Evolutionary conservation across 2,113 vertebrate genomes (phyloP), one percentile per base, ranked within the genome.

Genomic region (Clarias magur): DNA sequence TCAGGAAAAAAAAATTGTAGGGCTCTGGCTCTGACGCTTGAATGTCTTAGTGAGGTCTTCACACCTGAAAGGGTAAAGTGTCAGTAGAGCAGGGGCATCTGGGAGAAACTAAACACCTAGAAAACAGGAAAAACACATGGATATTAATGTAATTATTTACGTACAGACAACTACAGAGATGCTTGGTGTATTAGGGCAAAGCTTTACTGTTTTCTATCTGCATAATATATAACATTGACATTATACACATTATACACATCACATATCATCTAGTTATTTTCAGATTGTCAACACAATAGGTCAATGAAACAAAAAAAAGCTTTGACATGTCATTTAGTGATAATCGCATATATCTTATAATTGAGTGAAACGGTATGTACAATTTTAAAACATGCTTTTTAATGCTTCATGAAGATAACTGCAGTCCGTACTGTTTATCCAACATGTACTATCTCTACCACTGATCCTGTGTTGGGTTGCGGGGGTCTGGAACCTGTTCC

Each of bases 101-200:
- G 30, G 63, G 30, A 80, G 62, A 68, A 72, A 67, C 70, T 83
- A 89, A 79, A 89, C 83, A 80, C 89, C 89, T 89, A 83, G 65
- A 56, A 70, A n/a, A 85, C 81, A 17, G 48, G 65, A 85, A 72
- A 85, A 3, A 82, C 9, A 0, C 38, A 59, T 1, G 16, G 21
- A 42, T 75, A 6, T 23, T 13, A 42, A 53, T 75, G 72, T 13
- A 2, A 9, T 21, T 48, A 54, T 54, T 54, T 8, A 54, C 10
- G 19, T 78, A 54, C 4, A 75, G 53, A 53, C 10, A 4, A 6
- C 19, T 19, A 17, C 15, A 34, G 3, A 73, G 21, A 21, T 48
- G 10, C 19, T 48, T 34, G 21, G 21, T 48, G 70, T 73, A 23
- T 53, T 70, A 70, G 9, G 17, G 17, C 42, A 7, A 73, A 42